Evolutionary conservation across 2,113 vertebrate species (phyloP).

Genomic region (Parus major): DNA sequence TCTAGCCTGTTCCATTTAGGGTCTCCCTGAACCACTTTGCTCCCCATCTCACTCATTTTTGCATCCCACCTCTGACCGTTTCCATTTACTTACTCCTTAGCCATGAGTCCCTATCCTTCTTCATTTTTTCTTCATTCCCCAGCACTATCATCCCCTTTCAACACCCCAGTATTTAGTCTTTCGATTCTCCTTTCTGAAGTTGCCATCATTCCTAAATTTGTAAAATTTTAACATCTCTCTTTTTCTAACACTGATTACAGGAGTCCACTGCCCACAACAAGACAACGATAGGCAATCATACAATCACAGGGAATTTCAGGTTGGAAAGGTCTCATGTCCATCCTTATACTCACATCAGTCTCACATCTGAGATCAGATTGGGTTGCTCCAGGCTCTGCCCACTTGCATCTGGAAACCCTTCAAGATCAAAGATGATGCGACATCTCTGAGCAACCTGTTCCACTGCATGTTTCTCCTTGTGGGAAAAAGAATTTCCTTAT

Average conservation of each 20-base stretch:
- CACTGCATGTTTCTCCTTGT: background rate
- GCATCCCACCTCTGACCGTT: background rate
- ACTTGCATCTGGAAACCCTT: background rate
- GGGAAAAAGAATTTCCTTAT: background rate
- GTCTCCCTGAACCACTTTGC: background rate
- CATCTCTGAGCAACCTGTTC: background rate
- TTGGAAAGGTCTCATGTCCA: background rate
- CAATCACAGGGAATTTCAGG: background rate
- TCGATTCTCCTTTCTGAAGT: background rate
- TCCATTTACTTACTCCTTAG: background rate
- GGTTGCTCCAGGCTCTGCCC: background rate
- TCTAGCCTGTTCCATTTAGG: background rate
- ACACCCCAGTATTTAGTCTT: background rate
- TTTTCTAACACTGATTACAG: background rate
- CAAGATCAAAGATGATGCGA: background rate
- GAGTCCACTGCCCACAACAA: background rate
- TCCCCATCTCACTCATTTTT: background rate
- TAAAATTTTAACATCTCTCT: background rate
- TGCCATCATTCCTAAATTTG: background rate
- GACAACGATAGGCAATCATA: fast-evolving
- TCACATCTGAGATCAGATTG: background rate
- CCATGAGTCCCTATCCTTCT: background rate
- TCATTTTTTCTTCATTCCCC: background rate
- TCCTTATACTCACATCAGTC: background rate
- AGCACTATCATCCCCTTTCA: background rate